Conservation (phyloP, 2,113 vertebrate genomes). For the Caloenas nicobarica region DNA sequence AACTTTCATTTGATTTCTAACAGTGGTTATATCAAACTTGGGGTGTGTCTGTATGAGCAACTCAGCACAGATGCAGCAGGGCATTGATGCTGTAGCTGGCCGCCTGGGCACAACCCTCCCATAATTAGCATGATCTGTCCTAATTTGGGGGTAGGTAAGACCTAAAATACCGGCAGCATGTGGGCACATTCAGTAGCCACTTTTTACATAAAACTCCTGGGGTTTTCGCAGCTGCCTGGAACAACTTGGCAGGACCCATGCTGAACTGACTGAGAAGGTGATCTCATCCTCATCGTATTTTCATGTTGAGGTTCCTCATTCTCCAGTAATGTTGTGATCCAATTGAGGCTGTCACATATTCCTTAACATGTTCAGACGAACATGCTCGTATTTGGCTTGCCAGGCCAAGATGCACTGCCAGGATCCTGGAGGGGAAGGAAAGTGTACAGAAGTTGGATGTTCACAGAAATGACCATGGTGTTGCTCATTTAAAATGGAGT, state of each 20-base stretch:
- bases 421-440: conserved; percentile 20
- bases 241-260: background rate
- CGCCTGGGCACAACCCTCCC: background rate
- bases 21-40: background rate
- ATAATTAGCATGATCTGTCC: background rate
- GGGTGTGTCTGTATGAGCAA: background rate
- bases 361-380: conserved; percentile 1
- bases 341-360: conserved; percentile 22
- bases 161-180: background rate
- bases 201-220: background rate
- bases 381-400: background rate
- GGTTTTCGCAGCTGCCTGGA: conserved; percentile 15
- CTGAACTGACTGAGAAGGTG: conserved; percentile 31
- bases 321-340: conserved; percentile 38
- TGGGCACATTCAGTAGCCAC: background rate
- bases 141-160: background rate
- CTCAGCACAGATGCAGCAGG: background rate
- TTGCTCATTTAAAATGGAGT: background rate
- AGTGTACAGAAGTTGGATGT: background rate
- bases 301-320: conserved; percentile 29
- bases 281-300: conserved; percentile 54
- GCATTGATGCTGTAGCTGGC: background rate
- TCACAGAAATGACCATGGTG: background rate
- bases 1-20: background rate
- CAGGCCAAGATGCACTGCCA: background rate